These are phyloP conservation scores for Myotis brandtii DNA, from an alignment of 2,113 vertebrate species.

Conservation along the genomic window DNA sequence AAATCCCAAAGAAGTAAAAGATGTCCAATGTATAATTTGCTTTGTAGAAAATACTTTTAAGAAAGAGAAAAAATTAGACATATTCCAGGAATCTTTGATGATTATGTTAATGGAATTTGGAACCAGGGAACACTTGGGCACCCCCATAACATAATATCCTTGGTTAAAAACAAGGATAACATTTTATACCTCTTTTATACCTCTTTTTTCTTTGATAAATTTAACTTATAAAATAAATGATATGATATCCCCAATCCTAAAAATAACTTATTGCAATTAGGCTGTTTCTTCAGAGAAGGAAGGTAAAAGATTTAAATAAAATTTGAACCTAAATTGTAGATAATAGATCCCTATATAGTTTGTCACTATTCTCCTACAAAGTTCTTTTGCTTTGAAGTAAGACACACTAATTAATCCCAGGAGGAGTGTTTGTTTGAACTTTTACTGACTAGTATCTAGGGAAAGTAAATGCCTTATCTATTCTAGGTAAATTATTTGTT, in stretches of 20 bases:
- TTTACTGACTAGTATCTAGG: background rate
- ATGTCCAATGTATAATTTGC: background rate
- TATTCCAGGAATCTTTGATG: background rate
- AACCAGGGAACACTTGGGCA: background rate
- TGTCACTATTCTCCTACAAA: background rate
- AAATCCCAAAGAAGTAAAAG: background rate
- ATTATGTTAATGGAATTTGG: background rate
- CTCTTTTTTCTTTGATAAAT: slow-evolving; percentile 33
- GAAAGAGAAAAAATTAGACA: background rate
- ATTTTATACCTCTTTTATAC: background rate
- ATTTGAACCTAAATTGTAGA: background rate
- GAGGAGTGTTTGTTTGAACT: slow-evolving; percentile 18
- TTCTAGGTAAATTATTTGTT: background rate
- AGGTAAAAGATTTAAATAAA: slow-evolving; percentile 14
- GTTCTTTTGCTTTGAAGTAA: background rate
- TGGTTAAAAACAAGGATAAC: background rate
- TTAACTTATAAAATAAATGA: background rate
- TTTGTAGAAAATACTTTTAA: background rate
- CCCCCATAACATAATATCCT: background rate
- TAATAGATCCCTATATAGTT: background rate
- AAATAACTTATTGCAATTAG: slow-evolving; percentile 7
- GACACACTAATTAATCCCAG: slow-evolving; percentile 33
- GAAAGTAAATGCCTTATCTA: background rate
- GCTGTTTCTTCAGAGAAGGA: slow-evolving; percentile 37
- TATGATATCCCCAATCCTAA: background rate